Evolutionary conservation across 1,140 invertebrate species (phyloP), one percentile per base, ranked within the genome.

Genomic region (Aphaenogaster floridana): DNA sequence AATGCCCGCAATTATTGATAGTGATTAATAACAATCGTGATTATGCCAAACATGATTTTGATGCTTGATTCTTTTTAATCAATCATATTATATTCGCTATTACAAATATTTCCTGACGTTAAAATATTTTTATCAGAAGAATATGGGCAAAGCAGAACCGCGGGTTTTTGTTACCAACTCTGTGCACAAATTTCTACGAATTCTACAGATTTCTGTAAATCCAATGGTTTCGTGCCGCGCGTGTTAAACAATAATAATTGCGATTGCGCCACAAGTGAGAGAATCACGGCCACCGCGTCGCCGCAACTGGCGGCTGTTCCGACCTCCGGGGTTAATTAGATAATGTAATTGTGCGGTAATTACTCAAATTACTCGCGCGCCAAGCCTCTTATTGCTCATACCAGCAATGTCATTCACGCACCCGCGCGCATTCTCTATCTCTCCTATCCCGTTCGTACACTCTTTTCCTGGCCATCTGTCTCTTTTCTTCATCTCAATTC

Each of bases 281-380:
- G 92, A 94, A 94, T 94, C 94, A 93, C 93, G 92, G 92, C 52
- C 79, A n/a, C 63, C 36, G 15, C 52, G 54, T 72, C 77, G 76
- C 85, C 79, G 76, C 64, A 90, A 91, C 89, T 91, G 90, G 89
- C 90, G 57, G 54, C 42, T 76, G 83, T 77, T 90, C 78, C 94
- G 93, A 94, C 93, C 93, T 91, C 91, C 91, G 89, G 92, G 93
- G 93, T 94, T 95, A 95, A 94, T 94, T 94, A 94, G 94, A 94
- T 95, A 94, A 95, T 94, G 93, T 93, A 95, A 95, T 95, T 94
- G 93, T 94, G 89, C 83, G 88, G 88, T 92, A 95, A 94, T 94
- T 95, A 94, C 92, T 88, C 89, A 91, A 93, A 93, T 94, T 94
- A 92, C 90, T 89, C 92, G 92, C 91, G 92, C 90, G 92, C 92